phyloP scores from a whole-genome alignment of 1,140 invertebrate species.

The Chrysomallon squamiferum region DNA sequence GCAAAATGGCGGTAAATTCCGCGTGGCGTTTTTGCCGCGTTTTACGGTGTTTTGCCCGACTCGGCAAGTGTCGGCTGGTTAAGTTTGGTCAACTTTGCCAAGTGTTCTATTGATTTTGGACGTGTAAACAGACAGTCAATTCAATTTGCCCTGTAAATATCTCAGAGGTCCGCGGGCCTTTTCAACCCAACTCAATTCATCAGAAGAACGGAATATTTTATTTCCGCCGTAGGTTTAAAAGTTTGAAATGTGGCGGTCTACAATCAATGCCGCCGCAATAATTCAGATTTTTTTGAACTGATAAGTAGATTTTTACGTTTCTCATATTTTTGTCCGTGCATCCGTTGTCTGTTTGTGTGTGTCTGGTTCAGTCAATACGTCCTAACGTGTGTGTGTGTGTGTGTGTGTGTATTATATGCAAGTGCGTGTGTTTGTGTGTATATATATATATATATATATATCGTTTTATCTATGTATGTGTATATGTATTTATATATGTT shows the following conservation, averaged over 20 bases:
- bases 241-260: neutral
- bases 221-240: neutral
- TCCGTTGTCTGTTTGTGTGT: neutral
- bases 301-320: neutral
- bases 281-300: neutral
- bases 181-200: neutral
- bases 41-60: constrained; percentile 12
- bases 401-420: neutral
- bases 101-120: constrained; percentile 6
- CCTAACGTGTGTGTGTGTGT: neutral
- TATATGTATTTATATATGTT: neutral
- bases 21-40: neutral
- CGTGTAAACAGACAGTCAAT: constrained; percentile 24
- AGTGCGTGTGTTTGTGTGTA: neutral
- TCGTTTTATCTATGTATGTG: neutral
- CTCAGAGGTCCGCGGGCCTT: neutral
- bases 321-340: neutral
- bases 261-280: neutral
- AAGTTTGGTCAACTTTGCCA: neutral
- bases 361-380: neutral
- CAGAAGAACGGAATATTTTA: neutral
- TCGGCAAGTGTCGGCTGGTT: constrained; percentile 5
- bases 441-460: neutral
- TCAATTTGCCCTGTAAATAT: constrained; percentile 26
- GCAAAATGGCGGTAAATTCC: neutral